Evolutionary conservation across 1,140 invertebrate species (phyloP), one percentile per base, ranked within the genome.

Genomic region (Neodiprion fabricii): DNA sequence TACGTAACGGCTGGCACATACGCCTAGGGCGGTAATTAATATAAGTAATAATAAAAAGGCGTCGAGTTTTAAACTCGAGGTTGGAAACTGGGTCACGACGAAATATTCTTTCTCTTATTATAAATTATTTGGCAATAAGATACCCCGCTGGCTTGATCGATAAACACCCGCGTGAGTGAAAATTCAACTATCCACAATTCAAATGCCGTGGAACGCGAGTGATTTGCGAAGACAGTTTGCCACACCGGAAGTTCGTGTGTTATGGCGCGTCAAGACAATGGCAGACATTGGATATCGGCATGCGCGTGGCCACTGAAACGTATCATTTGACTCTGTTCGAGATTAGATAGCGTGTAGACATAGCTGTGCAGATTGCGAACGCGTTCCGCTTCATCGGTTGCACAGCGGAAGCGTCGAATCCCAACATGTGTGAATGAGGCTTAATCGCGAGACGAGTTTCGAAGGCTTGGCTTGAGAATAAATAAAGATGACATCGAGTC

Each of bases 401-500:
- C 28, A 5, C 28, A 40, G 28, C 28, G 28, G 28, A 40, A 40
- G 28, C 28, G 2, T 40, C 28, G 28, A 40, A 40, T 40, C 28
- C 28, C 28, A 40, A 5, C 28, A 40, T 3, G 28, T 61, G 53
- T 61, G 53, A 61, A 61, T 3, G 53, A 4, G n/a, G 53, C 53
- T 61, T 61, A 61, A 61, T 14, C 53, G n/a, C 53, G 53, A 9
- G 11, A 12, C n/a, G 11, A 9, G 53, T 9, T 17, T 61, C 53
- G 28, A 40, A 61, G 53, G 11, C 53, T 61, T 17, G 53, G 53
- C 53, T 17, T 17, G 53, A 61, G 53, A 61, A 61, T 61, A 61
- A 61, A 61, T 61, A 61, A 61, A 61, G 53, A 61, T 61, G 53
- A 61, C 53, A 61, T 61, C 53, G 53, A 61, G 53, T 61, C 53